Conservation (phyloP, 2,797 vertebrate species). For the Novumbra hubbsi region DNA sequence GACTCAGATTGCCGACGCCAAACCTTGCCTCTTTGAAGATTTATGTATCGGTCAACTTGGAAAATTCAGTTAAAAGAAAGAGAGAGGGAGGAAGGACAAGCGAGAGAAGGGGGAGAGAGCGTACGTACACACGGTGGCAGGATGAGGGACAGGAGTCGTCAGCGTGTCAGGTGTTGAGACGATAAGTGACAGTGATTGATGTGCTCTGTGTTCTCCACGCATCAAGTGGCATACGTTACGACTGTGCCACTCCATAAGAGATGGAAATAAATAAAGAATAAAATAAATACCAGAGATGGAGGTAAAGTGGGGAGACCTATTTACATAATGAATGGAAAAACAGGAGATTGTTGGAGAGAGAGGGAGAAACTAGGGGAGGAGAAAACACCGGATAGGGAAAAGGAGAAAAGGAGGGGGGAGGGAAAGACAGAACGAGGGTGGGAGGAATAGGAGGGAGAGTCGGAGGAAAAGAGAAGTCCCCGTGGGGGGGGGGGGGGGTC, state of each 20-base stretch:
- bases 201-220: constrained; percentile 66
- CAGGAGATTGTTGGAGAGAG: constrained; percentile 26
- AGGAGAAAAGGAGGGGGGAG: neutral
- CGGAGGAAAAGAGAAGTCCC: constrained; percentile 3
- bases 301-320: constrained; percentile 36
- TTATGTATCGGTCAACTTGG: constrained; percentile 72
- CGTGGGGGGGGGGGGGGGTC: constrained; percentile 2
- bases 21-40: constrained; percentile 47
- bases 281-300: constrained; percentile 47
- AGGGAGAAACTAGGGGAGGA: constrained; percentile 35
- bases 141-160: constrained; percentile 40
- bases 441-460: neutral
- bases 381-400: constrained; percentile 6
- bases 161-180: constrained; percentile 50
- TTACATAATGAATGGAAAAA: constrained; percentile 59
- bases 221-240: constrained; percentile 40
- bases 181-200: constrained; percentile 84
- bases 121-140: constrained; percentile 10
- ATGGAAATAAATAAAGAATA: constrained; percentile 69
- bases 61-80: constrained; percentile 45
- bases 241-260: constrained; percentile 22
- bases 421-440: neutral
- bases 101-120: neutral
- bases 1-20: constrained; percentile 68
- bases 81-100: constrained; percentile 4